Base-by-base conservation (phyloP, 1,140 invertebrate genomes). In the Listronotus oregonensis region DNA sequence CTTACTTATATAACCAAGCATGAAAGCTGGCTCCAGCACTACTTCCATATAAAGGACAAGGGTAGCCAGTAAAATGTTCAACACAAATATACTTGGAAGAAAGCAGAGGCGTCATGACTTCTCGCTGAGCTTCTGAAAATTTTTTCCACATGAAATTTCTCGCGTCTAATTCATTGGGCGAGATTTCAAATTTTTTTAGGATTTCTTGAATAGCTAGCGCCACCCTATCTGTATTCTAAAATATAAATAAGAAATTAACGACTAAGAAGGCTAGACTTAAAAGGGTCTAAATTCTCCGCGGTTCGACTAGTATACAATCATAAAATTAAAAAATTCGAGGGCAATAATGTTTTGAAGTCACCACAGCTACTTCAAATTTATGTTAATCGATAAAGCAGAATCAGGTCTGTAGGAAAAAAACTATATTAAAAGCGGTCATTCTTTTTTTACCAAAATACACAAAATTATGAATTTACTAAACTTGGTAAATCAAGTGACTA, bases 151-250 rank as follows among this genome's bases (percentile, higher is more conserved):
- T 73, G 39, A 82, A 75, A 66, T 87, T 87, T 66, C 83, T 84
- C 12, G 46, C 32, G 50, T 71, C 70, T 8, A 78, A 80, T 3
- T 83, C 82, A 55, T 82, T 79, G 3, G 88, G 87, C 12, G 84
- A 85, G 56, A 92, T 89, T 11, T 86, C 82, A 58, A 87, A 90
- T 1, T 83, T 80, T 73, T 86, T 89, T 47, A 93, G 75, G 66
- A 90, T 89, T 76, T 91, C 89, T 79, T 92, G 85, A 68, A 93
- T 92, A 11, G 90, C 90, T 56, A 91, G 74, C 8, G 88, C 87
- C 75, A 89, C 89, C 67, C 85, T 83, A 73, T 89, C 87, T 81
- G 88, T 87, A 66, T 85, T 86, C 79, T 87, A 77, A 9, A 80
- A 79, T 27, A 56, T 27, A 27, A 3, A 27, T 27, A 3, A 27